Conservation (phyloP, 1,140 invertebrate species). For the Drosophila repleta region DNA sequence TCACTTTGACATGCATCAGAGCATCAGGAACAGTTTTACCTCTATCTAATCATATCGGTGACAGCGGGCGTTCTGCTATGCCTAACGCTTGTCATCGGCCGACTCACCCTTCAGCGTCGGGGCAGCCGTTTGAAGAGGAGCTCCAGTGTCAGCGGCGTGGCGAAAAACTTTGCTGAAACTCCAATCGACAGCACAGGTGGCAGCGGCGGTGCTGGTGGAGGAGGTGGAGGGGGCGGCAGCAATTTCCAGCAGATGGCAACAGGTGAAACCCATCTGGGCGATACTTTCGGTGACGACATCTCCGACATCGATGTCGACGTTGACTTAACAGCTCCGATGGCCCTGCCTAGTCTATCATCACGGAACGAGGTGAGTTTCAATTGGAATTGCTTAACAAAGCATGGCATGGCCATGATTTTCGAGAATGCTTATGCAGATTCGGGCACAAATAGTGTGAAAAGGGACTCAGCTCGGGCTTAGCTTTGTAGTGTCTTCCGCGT, state of each 20-base stretch:
- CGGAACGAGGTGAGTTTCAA: slow-evolving; percentile 64
- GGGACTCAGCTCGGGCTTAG: background rate
- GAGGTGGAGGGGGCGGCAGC: slow-evolving; percentile 18
- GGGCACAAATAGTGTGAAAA: background rate
- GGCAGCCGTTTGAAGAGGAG: slow-evolving; percentile 84
- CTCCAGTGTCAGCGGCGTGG: slow-evolving; percentile 50
- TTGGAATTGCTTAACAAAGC: slow-evolving; percentile 19
- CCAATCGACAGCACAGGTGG: slow-evolving; percentile 28
- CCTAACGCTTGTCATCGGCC: slow-evolving; percentile 87
- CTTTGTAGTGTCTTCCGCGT: background rate
- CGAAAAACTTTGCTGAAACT: slow-evolving; percentile 42
- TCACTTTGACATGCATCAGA: slow-evolving; percentile 85
- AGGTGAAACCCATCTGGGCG: slow-evolving; percentile 86
- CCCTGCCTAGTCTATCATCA: slow-evolving; percentile 84
- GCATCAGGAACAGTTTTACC: slow-evolving; percentile 90
- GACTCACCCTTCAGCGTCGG: slow-evolving; percentile 87
- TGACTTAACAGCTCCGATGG: slow-evolving; percentile 87
- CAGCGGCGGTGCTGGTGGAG: slow-evolving; percentile 5
- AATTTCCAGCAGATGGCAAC: slow-evolving; percentile 86
- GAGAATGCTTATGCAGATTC: background rate
- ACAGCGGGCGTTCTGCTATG: slow-evolving; percentile 88
- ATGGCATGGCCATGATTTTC: background rate
- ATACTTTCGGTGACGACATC: slow-evolving; percentile 89
- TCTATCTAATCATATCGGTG: slow-evolving; percentile 90
- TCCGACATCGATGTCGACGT: slow-evolving; percentile 90